Base-by-base conservation (phyloP, 2,888 invertebrate species). In the Epistrophe eligans region DNA sequence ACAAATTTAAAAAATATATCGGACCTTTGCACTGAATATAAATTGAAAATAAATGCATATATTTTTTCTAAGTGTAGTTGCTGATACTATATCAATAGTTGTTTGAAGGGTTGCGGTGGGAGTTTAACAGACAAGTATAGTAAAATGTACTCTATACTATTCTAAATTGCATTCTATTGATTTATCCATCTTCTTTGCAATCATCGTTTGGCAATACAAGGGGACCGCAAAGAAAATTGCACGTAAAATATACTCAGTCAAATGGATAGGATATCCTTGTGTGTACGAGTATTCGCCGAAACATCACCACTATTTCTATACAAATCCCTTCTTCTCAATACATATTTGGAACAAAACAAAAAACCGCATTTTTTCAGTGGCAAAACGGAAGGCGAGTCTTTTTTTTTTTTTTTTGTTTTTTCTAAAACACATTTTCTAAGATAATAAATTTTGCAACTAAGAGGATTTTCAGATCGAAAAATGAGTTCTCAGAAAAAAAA, bases 81-180 rank as follows among this genome's bases (percentile, higher is more conserved):
- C 58, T 52, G 60, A 77, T 52, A 52, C n/a, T 10, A n/a, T 7
- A n/a, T 73, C 52, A 11, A 19, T 17, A 58, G 32, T 67, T 71
- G 72, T 45, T 55, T 11, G 11, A 24, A 15, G 24, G 6, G 24
- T 13, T 24, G 48, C 5, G 13, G 50, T 48, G 4, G 8, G 8
- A 17, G 8, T 13, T 13, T 48, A 24, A 19, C 43, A 35, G n/a
- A 50, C 24, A 24, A 24, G 24, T 24, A 35, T 50, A 57, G 13
- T 58, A 24, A 82, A 82, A 83, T 67, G 62, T 77, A 83, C 66
- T 88, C 76, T 24, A 24, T 45, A 73, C 70, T 77, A 67, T 84
- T 88, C 82, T 79, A 88, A 88, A 84, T 84, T 88, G 88, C 77
- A 88, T 84, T 88, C 77, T 77, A 88, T 88, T 77, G 88, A 88